Evolutionary conservation across 2,113 vertebrate genomes (phyloP).

Genomic region (Urocitellus parryii): DNA sequence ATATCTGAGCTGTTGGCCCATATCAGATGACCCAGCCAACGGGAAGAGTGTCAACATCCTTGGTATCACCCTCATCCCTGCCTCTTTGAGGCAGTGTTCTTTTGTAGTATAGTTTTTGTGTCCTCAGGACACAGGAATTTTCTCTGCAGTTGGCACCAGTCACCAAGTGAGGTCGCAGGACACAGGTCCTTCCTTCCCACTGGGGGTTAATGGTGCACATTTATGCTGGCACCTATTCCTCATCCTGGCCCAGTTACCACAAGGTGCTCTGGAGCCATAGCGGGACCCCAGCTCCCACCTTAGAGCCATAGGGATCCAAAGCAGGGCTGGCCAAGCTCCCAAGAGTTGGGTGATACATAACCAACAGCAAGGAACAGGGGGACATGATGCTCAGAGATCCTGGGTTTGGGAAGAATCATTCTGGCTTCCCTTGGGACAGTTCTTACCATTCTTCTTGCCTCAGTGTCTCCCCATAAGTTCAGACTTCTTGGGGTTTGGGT

Average conservation of each 20-base stretch:
- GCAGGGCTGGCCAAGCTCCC: neutral
- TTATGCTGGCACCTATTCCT: neutral
- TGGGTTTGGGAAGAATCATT: neutral
- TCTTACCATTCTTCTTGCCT: neutral
- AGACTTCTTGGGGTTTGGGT: neutral
- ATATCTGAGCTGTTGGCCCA: neutral
- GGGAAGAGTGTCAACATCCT: neutral
- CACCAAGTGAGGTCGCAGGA: neutral
- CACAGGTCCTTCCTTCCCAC: neutral
- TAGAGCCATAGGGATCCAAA: neutral
- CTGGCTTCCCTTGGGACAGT: neutral
- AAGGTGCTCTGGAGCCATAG: neutral
- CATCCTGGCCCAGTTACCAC: neutral
- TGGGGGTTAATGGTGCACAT: neutral
- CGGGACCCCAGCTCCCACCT: neutral
- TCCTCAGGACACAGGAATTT: neutral
- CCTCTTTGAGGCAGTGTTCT: neutral
- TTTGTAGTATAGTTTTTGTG: neutral
- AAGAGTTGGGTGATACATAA: neutral
- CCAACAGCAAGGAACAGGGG: neutral
- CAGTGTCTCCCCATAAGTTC: neutral
- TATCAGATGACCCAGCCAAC: neutral
- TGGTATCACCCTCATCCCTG: neutral
- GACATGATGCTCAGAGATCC: neutral
- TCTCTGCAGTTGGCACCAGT: neutral